These are phyloP conservation scores for Lethrus apterus DNA, from an alignment of 1,140 invertebrate genomes.

Conservation along the genomic window DNA sequence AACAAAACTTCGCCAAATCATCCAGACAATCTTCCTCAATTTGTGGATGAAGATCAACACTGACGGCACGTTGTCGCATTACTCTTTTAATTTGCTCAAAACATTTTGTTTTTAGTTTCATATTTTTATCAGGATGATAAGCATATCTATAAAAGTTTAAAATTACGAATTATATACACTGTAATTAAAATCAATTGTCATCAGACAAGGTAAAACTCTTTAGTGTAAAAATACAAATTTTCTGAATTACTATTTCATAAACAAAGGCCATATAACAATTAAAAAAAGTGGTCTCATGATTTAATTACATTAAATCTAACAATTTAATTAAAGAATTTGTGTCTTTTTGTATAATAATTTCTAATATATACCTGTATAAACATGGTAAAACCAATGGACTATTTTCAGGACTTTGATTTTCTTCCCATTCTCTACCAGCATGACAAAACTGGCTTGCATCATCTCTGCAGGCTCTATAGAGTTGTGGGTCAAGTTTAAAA, in stretches of 20 bases:
- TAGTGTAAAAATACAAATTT: no score
- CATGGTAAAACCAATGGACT: constrained; percentile 85
- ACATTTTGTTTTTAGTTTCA: constrained; percentile 56
- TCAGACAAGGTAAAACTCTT: no score
- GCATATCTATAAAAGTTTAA: constrained; percentile 58
- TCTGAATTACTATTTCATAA: no score
- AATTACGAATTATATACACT: no score
- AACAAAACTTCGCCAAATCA: constrained; percentile 78
- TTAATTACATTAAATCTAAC: no score
- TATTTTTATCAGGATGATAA: constrained; percentile 62
- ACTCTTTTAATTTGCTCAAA: constrained; percentile 78
- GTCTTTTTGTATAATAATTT: no score
- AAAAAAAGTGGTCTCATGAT: no score
- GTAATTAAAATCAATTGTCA: no score
- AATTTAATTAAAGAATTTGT: no score
- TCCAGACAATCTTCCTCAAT: constrained; percentile 85
- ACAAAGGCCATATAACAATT: no score
- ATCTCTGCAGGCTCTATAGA: constrained; percentile 77
- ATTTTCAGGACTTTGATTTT: constrained; percentile 57
- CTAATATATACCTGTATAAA: constrained; percentile 56
- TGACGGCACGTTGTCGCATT: constrained; percentile 85
- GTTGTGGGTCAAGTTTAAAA: constrained; percentile 84
- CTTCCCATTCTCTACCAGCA: constrained; percentile 71
- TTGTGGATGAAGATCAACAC: constrained; percentile 88
- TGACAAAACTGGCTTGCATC: constrained; percentile 80